Base-by-base conservation (phyloP, 2,113 vertebrate species). In the Bufo gargarizans region DNA sequence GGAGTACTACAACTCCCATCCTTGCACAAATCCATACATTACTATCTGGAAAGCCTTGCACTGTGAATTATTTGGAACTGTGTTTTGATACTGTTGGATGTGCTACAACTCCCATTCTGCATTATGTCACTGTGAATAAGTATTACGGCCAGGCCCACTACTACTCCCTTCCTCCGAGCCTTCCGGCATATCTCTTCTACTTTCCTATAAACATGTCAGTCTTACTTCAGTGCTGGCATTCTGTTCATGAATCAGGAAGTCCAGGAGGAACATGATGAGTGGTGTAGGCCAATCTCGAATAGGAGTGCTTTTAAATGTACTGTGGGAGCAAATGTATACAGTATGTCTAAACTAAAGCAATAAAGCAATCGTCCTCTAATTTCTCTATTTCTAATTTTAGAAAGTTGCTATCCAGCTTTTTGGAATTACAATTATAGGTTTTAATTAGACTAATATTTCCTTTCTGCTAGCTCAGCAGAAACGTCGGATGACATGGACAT, bases 361-460 rank as follows among this genome's bases (percentile, higher is more conserved):
- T 33, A 33, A 33, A 33, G 33, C 33, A 33, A 33, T 33, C 33
- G 9, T 78, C 77, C 49, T 43, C 63, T 56, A 19, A 58, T 72
- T 56, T 84, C 63, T 12, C 9, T 45, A 20, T 74, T 85, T 45
- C 55, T 85, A 74, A 61, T 85, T 85, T 67, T 69, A 14, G 63
- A 69, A 20, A 12, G 47, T 17, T n/a, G 49, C 11, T 53, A 50
- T 67, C 3, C 61, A 49, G 13, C 10, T 55, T 69, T 84, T 84
- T 50, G 22, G 58, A 76, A 45, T 58, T 7, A 58, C 65, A 72
- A 50, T 85, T 74, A 72, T 45, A 47, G 22, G 83, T 33, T 85
- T 45, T 78, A 86, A 86, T 86, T 78, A 78, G 74, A 65, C 9
- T 22, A 65, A 63, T 63, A 78, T 22, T 86, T 86, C 85, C 85